phyloP scores from a whole-genome alignment of 2,113 vertebrate species.

The Cheilinus undulatus region DNA sequence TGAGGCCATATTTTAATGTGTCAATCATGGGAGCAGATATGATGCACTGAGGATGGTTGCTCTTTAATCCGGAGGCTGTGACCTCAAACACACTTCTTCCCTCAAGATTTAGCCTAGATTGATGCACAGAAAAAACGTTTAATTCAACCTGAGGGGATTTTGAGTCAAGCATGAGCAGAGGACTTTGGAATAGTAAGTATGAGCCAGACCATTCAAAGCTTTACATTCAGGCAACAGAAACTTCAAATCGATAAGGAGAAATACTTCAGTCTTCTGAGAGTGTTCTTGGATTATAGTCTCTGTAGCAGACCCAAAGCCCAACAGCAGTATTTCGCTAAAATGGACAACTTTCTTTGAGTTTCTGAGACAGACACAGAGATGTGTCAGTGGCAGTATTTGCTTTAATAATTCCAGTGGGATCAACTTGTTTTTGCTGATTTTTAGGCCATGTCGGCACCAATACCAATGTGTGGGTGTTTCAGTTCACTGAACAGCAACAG shows the following conservation, averaged over 20 bases:
- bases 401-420: not conserved
- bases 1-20: slow-evolving; percentile 10
- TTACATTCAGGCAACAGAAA: not conserved
- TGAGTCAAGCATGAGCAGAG: not conserved
- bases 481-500: not conserved
- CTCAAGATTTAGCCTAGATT: not conserved
- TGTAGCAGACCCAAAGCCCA: not conserved
- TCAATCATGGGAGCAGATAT: slow-evolving; percentile 9
- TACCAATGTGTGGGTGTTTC: not conserved
- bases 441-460: not conserved
- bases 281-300: not conserved
- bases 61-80: not conserved
- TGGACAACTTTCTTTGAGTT: not conserved
- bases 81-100: slow-evolving; percentile 13
- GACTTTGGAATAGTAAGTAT: slow-evolving; percentile 14
- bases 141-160: slow-evolving; percentile 9
- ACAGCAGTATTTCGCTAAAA: not conserved
- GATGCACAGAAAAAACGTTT: not conserved
- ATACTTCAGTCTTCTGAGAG: not conserved
- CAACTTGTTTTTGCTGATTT: not conserved
- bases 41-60: slow-evolving; percentile 1
- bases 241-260: not conserved
- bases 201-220: slow-evolving; percentile 6
- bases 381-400: not conserved
- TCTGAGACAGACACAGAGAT: not conserved